Conservation (phyloP, 2,797 vertebrate species). For the Halcyon leucocephala region DNA sequence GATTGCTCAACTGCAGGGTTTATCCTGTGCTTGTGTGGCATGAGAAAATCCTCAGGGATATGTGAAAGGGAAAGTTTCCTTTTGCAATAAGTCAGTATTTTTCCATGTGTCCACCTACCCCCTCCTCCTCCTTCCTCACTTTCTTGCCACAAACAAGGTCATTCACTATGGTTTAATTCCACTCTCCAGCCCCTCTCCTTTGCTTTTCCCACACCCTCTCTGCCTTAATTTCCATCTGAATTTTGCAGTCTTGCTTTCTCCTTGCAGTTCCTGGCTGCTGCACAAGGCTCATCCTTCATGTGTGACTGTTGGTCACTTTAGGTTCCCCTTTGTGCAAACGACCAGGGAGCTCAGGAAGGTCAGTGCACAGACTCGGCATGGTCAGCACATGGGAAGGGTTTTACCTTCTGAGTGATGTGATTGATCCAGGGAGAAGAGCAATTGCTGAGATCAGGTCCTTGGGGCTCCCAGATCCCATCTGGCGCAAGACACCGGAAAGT, state of each 20-base stretch:
- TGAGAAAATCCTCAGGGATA: background rate
- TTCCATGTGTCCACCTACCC: background rate
- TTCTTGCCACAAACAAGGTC: background rate
- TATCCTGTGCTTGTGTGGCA: background rate
- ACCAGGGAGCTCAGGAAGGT: background rate
- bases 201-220: background rate
- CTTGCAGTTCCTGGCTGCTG: background rate
- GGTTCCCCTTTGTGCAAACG: background rate
- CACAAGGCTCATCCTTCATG: accelerated
- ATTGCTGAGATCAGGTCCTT: conserved; percentile 96
- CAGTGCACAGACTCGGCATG: accelerated
- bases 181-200: background rate
- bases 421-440: conserved; percentile 98
- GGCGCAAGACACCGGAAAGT: conserved; percentile 88
- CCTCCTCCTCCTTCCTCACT: background rate
- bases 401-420: conserved; percentile 96
- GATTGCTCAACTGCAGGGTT: background rate
- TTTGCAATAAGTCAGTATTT: background rate
- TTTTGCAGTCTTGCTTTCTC: background rate
- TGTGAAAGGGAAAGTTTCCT: background rate
- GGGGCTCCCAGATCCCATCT: conserved; percentile 92
- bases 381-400: background rate
- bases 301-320: background rate
- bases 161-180: background rate
- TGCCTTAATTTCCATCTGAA: background rate